Evolutionary conservation across 2,797 vertebrate genomes (phyloP), one percentile per base, ranked within the genome.

Genomic region (Crypturellus tataupa): DNA sequence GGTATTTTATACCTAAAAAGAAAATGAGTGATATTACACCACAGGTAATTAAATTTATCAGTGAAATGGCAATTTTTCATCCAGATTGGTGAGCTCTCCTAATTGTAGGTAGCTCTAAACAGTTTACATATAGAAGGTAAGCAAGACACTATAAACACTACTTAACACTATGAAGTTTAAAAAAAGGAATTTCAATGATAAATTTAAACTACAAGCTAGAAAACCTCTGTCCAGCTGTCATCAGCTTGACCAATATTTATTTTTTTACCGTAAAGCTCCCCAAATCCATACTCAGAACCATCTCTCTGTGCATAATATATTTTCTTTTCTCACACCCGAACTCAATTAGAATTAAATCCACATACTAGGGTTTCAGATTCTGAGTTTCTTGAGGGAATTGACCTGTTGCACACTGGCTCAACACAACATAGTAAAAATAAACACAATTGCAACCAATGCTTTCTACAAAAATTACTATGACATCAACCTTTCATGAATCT

Each of bases 231-330:
- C 68, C 47, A 40, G 14, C n/a, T 78, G 37, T 42, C 42, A 40
- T 44, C n/a, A 69, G 20, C 10, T 63, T 24, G 29, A 31, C 6
- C 9, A 18, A 16, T 55, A 31, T 55, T 31, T 55, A 42, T 42
- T 31, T 55, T 55, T 31, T 55, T 31, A 55, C 53, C 19, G 16
- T 55, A 31, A 89, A 21, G 24, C 18, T 73, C 24, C 42, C 37
- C n/a, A 63, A 1, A 10, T 39, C 46, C 24, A 20, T 23, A 51
- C 9, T 31, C 19, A 60, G 27, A 56, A 81, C 72, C 0, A 0
- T 5, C 18, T 14, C 17, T 40, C 29, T 73, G 6, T 47, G 67
- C 9, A 33, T 25, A 82, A 55, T 6, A 53, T 11, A 79, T 21
- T 18, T 68, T 35, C 53, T 64, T 73, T 35, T 18, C 17, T 86